These are phyloP conservation scores for Platichthys stellatus DNA, from an alignment of 2,113 vertebrate genomes.

Conservation along the genomic window DNA sequence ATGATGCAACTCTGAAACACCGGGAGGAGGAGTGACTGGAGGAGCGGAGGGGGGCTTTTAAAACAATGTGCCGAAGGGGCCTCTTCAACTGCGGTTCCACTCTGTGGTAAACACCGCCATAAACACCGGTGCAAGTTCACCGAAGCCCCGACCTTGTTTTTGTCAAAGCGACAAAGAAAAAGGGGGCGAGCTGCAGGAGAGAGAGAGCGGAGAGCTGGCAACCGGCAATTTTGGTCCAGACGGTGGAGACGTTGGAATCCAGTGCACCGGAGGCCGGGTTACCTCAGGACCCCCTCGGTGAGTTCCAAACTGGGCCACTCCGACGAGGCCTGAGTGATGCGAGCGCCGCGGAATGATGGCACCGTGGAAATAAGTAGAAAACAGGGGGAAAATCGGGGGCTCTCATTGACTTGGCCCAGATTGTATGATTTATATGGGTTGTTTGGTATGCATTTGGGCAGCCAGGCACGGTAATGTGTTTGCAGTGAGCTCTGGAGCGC, in stretches of 20 bases:
- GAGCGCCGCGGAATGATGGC: constrained; percentile 67
- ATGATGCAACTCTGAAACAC: constrained; percentile 1
- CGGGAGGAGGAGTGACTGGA: constrained; percentile 25
- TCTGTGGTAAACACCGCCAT: constrained; percentile 41
- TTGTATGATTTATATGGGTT: constrained; percentile 80
- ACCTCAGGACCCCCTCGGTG: constrained; percentile 65
- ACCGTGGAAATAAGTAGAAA: constrained; percentile 69
- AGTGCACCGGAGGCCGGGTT: constrained; percentile 64
- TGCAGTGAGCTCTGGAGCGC: constrained; percentile 69
- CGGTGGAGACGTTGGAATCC: constrained; percentile 63
- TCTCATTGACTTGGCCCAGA: constrained; percentile 80
- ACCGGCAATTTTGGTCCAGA: constrained; percentile 67
- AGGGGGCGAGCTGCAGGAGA: constrained; percentile 15
- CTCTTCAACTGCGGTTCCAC: constrained; percentile 22
- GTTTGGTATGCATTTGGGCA: constrained; percentile 79
- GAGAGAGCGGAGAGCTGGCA: constrained; percentile 48
- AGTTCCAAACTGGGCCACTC: constrained; percentile 73
- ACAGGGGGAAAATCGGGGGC: constrained; percentile 49
- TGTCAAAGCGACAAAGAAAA: constrained; percentile 52
- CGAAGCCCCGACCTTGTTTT: constrained; percentile 54
- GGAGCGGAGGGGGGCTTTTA: constrained; percentile 14
- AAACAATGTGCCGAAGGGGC: constrained; percentile 19
- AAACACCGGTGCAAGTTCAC: constrained; percentile 39
- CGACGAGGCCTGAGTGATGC: constrained; percentile 63
- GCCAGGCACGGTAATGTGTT: constrained; percentile 75